phyloP scores from a whole-genome alignment of 2,797 vertebrate genomes.

The Myiothlypis chrysogaster region DNA sequence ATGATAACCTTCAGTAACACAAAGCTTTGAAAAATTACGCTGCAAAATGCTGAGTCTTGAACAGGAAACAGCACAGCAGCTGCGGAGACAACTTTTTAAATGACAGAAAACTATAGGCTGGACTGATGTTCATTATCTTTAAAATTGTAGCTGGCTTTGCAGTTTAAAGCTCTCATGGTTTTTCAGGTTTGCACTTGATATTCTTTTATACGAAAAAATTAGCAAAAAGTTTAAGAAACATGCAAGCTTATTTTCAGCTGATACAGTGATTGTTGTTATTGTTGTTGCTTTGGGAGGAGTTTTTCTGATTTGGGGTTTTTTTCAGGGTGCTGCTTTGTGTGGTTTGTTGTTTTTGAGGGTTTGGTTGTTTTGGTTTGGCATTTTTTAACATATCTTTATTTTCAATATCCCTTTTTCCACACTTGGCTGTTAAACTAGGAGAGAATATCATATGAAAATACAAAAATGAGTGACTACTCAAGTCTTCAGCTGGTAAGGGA shows the following conservation, averaged over 20 bases:
- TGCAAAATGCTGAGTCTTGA: background rate
- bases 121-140: background rate
- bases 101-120: background rate
- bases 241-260: background rate
- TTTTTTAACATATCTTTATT: background rate
- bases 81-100: background rate
- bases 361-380: background rate
- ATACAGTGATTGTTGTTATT: background rate
- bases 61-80: background rate
- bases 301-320: rapidly evolving
- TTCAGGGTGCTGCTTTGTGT: background rate
- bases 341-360: background rate
- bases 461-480: background rate
- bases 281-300: rapidly evolving
- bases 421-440: background rate
- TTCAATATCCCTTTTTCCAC: background rate
- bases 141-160: background rate
- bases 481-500: background rate
- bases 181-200: background rate
- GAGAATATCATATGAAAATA: background rate
- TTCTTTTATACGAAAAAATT: background rate
- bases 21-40: background rate
- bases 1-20: background rate
- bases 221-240: background rate
- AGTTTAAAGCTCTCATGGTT: background rate